These are phyloP conservation scores for Eubasilissa splendida DNA, from an alignment of 2,888 invertebrate genomes.

Conservation along the genomic window DNA sequence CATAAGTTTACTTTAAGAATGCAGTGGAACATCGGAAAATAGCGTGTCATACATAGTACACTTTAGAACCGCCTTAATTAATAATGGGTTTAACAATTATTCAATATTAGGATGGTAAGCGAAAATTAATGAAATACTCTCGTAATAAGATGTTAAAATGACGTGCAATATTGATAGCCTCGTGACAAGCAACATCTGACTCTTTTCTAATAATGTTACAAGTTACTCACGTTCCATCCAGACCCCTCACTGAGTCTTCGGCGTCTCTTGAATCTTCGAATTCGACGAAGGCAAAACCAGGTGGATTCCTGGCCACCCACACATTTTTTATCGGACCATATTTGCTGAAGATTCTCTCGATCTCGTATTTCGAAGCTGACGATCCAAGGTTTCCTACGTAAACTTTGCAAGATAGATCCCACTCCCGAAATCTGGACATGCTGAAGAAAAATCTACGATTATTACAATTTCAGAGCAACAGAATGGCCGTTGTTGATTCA, in stretches of 20 bases:
- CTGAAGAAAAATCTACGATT: conserved; percentile 59
- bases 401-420: conserved; percentile 92
- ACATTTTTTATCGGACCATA: conserved; percentile 92
- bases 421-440: conserved; percentile 84
- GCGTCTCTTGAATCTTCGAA: conserved; percentile 92
- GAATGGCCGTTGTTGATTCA: no score
- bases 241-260: conserved; percentile 86
- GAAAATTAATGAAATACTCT: no score
- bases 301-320: conserved; percentile 95
- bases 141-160: neutral
- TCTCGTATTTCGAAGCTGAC: conserved; percentile 91
- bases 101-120: no score
- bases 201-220: neutral
- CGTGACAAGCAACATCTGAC: no score
- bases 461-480: neutral
- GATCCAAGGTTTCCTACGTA: conserved; percentile 94
- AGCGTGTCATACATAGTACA: no score
- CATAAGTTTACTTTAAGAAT: no score
- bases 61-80: no score
- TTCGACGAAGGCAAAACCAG: conserved; percentile 93
- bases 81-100: no score
- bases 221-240: conserved; percentile 79
- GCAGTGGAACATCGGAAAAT: no score
- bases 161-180: no score
- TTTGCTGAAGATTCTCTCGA: conserved; percentile 89